These are phyloP conservation scores for Chrysemys picta DNA, from an alignment of 2,113 vertebrate species.

Conservation along the genomic window DNA sequence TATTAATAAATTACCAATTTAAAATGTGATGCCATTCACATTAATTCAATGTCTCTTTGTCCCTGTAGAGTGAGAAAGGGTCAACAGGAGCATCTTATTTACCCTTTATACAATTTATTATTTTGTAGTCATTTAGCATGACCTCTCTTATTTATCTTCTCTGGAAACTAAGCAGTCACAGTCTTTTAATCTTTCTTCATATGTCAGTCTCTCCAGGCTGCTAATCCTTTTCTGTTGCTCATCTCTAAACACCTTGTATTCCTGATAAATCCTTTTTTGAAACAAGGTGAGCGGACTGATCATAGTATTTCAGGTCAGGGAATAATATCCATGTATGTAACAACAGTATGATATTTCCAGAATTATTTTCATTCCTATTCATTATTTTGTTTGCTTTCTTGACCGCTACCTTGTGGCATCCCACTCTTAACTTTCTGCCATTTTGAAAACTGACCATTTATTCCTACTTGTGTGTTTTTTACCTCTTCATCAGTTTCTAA, in stretches of 20 bases:
- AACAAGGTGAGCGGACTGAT: neutral
- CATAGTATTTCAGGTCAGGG: rapidly evolving
- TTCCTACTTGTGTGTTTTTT: neutral
- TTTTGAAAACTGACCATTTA: neutral
- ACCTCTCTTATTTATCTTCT: slow-evolving; percentile 48
- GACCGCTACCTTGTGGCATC: neutral
- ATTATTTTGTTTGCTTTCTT: slow-evolving; percentile 19
- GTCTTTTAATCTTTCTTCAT: slow-evolving; percentile 54
- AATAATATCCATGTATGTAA: neutral
- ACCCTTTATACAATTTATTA: slow-evolving; percentile 56
- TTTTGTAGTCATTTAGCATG: slow-evolving; percentile 46
- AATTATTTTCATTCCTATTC: neutral
- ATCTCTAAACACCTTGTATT: too few relatives aligned
- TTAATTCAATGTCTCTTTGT: slow-evolving; percentile 58
- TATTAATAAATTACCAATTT: slow-evolving; percentile 49
- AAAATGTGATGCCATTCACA: slow-evolving; percentile 52
- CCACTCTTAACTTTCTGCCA: neutral
- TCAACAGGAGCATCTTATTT: slow-evolving; percentile 39
- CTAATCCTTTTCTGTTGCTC: neutral
- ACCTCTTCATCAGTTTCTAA: neutral
- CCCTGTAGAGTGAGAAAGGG: slow-evolving; percentile 29
- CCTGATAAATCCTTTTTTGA: neutral
- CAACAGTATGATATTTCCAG: neutral
- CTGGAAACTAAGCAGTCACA: slow-evolving; percentile 57
- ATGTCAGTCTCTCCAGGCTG: slow-evolving; percentile 45